Percentiles rank a stretch among this genome's conserved stretches.
phyloP scores from a whole-genome alignment of 2,113 vertebrate genomes.

The Ailuropoda melanoleuca region DNA sequence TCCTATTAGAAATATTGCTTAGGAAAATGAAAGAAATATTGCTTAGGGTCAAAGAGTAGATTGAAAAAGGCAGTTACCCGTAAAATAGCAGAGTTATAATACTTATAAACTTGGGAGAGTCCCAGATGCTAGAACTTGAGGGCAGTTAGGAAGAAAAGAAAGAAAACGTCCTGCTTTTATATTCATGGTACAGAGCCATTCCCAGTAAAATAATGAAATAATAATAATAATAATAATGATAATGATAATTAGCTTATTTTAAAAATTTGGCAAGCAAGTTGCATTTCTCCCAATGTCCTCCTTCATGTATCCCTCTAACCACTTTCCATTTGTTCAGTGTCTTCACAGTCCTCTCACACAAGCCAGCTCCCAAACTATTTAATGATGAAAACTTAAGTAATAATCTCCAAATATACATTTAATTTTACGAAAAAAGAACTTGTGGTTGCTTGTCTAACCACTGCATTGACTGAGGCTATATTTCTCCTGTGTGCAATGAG shows the following conservation, averaged over 20 bases:
- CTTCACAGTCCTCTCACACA: neutral
- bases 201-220: neutral
- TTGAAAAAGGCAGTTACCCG: neutral
- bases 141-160: neutral
- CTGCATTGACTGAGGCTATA: neutral
- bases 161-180: neutral
- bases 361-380: neutral
- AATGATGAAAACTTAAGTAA: neutral
- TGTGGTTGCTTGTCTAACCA: neutral
- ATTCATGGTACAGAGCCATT: neutral
- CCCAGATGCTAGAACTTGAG: neutral
- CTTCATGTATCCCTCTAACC: neutral
- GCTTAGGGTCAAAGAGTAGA: neutral
- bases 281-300: neutral
- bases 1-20: neutral
- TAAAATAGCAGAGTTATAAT: neutral
- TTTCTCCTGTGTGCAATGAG: neutral
- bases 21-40: neutral
- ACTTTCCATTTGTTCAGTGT: neutral
- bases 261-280: neutral
- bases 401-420: neutral
- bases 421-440: neutral
- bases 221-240: neutral
- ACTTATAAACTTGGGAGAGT: neutral
- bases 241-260: neutral